These are phyloP conservation scores for Acanthiza pusilla DNA, from an alignment of 2,797 vertebrate genomes.

Conservation along the genomic window DNA sequence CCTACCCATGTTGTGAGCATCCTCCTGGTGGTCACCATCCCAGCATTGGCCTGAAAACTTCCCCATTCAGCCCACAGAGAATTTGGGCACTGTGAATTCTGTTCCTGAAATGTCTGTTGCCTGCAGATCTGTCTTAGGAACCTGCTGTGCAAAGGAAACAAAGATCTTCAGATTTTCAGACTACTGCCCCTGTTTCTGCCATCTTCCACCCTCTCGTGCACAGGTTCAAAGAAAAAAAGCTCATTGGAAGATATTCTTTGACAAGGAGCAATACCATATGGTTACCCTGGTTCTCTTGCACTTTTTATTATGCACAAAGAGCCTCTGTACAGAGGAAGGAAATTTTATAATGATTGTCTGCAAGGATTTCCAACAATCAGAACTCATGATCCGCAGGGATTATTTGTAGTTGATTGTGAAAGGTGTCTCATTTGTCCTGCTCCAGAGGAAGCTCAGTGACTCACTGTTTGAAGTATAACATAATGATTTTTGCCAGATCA, in stretches of 20 bases:
- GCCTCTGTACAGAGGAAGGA: not conserved
- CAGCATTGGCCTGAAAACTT: fast-evolving
- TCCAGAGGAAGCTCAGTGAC: slow-evolving; percentile 11
- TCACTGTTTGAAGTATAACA: slow-evolving; percentile 7
- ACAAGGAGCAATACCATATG: not conserved
- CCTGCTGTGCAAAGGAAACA: not conserved
- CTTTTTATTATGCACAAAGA: not conserved
- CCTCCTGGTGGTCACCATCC: not conserved
- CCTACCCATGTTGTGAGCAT: fast-evolving
- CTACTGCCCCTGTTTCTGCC: not conserved
- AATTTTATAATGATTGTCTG: not conserved
- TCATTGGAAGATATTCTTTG: not conserved
- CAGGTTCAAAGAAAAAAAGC: not conserved
- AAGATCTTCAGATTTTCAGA: not conserved
- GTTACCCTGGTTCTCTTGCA: not conserved
- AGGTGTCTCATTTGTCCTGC: not conserved
- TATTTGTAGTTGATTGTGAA: not conserved
- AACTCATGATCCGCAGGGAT: not conserved
- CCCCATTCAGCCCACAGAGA: not conserved
- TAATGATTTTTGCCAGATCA: slow-evolving; percentile 6
- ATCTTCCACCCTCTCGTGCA: not conserved
- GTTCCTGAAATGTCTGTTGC: not conserved
- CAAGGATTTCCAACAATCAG: not conserved
- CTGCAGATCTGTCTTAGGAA: not conserved
- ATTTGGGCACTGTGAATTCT: not conserved